Evolutionary conservation across 2,888 invertebrate genomes (phyloP).

Genomic region (Drosophila cyrtoloma): DNA sequence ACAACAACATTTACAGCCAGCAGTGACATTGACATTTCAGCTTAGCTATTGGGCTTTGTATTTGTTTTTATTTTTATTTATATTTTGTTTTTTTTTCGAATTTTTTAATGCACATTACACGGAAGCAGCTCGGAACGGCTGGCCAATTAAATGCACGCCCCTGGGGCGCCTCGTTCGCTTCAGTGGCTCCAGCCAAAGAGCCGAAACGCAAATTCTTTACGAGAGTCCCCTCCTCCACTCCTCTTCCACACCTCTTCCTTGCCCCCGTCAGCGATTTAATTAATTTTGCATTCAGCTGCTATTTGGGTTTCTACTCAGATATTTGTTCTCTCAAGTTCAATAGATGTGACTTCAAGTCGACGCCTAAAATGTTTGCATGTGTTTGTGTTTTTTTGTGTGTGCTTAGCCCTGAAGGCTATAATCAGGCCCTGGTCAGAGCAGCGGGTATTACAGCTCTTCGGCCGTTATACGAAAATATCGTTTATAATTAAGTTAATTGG

Average conservation of each 20-base stretch:
- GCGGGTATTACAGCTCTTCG: conserved; percentile 5
- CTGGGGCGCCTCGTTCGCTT: conserved; percentile 41
- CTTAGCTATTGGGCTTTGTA: conserved; percentile 56
- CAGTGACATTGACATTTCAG: conserved; percentile 76
- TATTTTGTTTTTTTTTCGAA: conserved; percentile 16
- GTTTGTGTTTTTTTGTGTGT: conserved; percentile 5
- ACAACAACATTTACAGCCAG: conserved; percentile 33
- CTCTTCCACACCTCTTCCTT: neutral
- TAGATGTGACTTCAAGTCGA: conserved; percentile 36
- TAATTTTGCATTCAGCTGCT: conserved; percentile 46
- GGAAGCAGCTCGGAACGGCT: conserved; percentile 46
- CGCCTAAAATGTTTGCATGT: conserved; percentile 15
- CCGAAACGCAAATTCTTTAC: conserved; percentile 27
- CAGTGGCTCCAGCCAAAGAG: conserved; percentile 27
- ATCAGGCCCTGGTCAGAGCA: conserved; percentile 4
- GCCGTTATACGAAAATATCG: conserved; percentile 29
- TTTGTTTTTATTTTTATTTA: conserved; percentile 26
- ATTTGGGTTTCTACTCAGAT: neutral
- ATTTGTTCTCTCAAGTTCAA: conserved; percentile 33
- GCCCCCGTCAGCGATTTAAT: conserved; percentile 36
- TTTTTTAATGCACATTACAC: conserved; percentile 60
- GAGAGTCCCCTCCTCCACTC: neutral
- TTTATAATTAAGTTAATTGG: conserved; percentile 69
- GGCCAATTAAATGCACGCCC: conserved; percentile 62
- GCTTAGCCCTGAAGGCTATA: conserved; percentile 27